Evolutionary conservation across 2,797 vertebrate genomes (phyloP), one percentile per base, ranked within the genome.

Genomic region (Gadopsis marmoratus): DNA sequence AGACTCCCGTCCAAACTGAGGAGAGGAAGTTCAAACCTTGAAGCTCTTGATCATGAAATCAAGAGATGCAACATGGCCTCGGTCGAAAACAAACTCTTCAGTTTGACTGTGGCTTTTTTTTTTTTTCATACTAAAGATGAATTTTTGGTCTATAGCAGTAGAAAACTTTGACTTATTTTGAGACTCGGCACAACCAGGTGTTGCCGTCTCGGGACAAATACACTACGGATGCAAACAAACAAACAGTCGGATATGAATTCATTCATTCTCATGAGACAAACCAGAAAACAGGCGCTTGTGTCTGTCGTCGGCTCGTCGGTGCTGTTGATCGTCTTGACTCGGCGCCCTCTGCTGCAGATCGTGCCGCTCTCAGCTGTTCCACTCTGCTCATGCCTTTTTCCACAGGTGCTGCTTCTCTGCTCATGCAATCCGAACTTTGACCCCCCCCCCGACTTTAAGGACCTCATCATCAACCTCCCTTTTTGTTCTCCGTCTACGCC

Each of bases 331-430:
- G n/a, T 59, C 50, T 39, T 6, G 65, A 67, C 33, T 7, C 9
- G 4, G 56, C 29, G 61, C 67, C 81, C 55, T 76, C 59, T 41
- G 51, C 79, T 56, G 78, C 65, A 5, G 76, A 73, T 68, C 6
- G 41, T 41, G 53, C 50, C 33, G 41, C 80, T 74, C 58, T 82
- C 71, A 64, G 81, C 74, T 72, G 71, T 81, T 71, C 64, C 54
- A 17, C 71, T 85, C 77, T 64, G 68, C 80, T 91, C 86, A 82
- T 86, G 87, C 91, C 91, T 89, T 91, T 72, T 72, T 82, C 71
- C 74, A 88, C 80, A 78, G 91, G 89, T 93, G 91, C 92, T 93
- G 91, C 89, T 89, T 91, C 63, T 91, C 86, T 90, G 90, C 91
- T 91, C 86, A 89, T 79, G 86, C 91, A 90, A 91, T 92, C 91